Percentiles rank a stretch among this genome's conserved stretches.
These are phyloP conservation scores for Drosophila pegasa DNA, from an alignment of 2,888 invertebrate species.

Conservation along the genomic window DNA sequence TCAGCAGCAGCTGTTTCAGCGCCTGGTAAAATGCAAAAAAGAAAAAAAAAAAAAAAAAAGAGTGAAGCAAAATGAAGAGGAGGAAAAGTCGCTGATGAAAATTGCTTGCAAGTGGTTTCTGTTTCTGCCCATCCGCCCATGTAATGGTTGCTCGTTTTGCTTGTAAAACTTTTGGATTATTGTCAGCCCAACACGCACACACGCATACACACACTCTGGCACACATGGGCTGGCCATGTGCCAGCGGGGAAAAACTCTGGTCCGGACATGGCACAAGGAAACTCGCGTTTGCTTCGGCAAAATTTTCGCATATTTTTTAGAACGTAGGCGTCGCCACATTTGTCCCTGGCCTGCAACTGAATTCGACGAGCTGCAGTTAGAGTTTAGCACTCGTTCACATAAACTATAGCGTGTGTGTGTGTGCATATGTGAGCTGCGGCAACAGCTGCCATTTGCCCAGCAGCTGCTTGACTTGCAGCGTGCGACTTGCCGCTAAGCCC, in stretches of 20 bases:
- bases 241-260: slow-evolving; percentile 60
- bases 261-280: slow-evolving; percentile 54
- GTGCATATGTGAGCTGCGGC: slow-evolving; percentile 21
- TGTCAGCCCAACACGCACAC: slow-evolving; percentile 60
- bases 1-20: slow-evolving; percentile 56
- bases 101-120: slow-evolving; percentile 78
- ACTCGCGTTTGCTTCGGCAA: slow-evolving; percentile 54
- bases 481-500: slow-evolving; percentile 69
- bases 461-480: slow-evolving; percentile 70
- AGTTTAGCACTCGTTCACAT: slow-evolving; percentile 34
- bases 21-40: background rate
- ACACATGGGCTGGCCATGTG: slow-evolving; percentile 59
- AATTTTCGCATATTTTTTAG: slow-evolving; percentile 77
- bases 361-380: slow-evolving; percentile 47
- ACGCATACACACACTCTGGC: slow-evolving; percentile 20
- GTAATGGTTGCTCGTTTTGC: slow-evolving; percentile 77
- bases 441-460: slow-evolving; percentile 42
- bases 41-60: slow-evolving; percentile 7
- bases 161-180: slow-evolving; percentile 81
- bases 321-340: slow-evolving; percentile 70
- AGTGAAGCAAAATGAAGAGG: background rate
- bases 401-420: slow-evolving; percentile 11
- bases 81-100: slow-evolving; percentile 72
- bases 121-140: slow-evolving; percentile 70
- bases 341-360: slow-evolving; percentile 69